Base-by-base conservation (phyloP, 2,113 vertebrate genomes). In the Maccullochella peelii region DNA sequence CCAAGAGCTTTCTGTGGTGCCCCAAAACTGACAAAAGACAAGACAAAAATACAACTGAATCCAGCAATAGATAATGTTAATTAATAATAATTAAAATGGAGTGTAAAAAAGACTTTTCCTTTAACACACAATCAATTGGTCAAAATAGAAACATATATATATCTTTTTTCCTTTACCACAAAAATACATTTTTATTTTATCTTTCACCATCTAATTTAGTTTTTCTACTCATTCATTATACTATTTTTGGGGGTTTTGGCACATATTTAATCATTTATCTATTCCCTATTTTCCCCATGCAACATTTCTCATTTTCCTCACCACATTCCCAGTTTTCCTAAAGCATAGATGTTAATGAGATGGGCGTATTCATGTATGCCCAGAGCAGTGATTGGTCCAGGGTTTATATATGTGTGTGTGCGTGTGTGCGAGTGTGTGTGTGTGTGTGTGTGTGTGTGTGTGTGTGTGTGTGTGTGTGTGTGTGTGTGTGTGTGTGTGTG, bases 401-500 rank as follows among this genome's bases (percentile, higher is more conserved):
- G 5, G 3, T 27, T 5, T n/a, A n/a, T n/a, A n/a, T n/a, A n/a
- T n/a, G n/a, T n/a, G n/a, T n/a, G n/a, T n/a, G n/a, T n/a, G n/a
- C n/a, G 50, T 72, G 66, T 49, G 25, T 20, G n/a, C n/a, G n/a
- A n/a, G n/a, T n/a, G n/a, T n/a, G n/a, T n/a, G n/a, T n/a, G n/a
- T 73, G 25, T 59, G 6, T 47, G 25, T 33, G 44, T 52, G 30
- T 71, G 47, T 25, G 36, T 73, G 70, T 42, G 36, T 72, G 55
- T 73, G 38, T 58, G 55, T 59, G 50, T 72, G 66, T 49, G 25
- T 20, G 42, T 68, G 65, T 67, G 65, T 68, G 65, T 67, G 40
- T 47, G 65, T 67, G 70, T 73, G 72, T 33, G 55, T 44, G 38
- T 49, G 55, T 47, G 36, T 77, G 63, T 57, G 50, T 68, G 63